These are phyloP conservation scores for Thymelicus acteon DNA, from an alignment of 2,888 invertebrate genomes.

Conservation along the genomic window DNA sequence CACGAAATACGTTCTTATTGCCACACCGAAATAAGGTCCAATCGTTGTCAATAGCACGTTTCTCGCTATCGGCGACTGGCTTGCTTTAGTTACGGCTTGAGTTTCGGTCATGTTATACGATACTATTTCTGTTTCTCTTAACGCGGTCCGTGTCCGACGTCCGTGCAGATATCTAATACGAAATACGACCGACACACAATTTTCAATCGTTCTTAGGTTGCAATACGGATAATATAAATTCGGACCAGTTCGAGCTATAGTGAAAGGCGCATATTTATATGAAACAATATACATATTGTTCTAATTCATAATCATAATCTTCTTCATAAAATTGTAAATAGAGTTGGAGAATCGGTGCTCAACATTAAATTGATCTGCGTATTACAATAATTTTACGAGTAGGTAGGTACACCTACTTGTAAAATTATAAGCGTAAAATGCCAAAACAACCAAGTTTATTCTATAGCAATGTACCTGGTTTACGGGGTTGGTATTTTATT, in stretches of 20 bases:
- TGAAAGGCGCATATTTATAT: slow-evolving; percentile 16
- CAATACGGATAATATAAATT: slow-evolving; percentile 7
- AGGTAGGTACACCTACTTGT: too few species aligned
- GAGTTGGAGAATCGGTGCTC: too few species aligned
- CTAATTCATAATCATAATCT: too few species aligned
- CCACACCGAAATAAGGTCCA: slow-evolving; percentile 14
- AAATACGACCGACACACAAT: slow-evolving; percentile 16
- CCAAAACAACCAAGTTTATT: too few species aligned
- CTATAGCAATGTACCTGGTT: too few species aligned
- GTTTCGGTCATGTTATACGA: slow-evolving; percentile 34
- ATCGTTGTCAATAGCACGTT: not conserved
- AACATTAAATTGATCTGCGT: too few species aligned
- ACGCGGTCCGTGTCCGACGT: slow-evolving; percentile 19
- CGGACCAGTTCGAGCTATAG: slow-evolving; percentile 4
- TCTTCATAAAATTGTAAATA: not conserved
- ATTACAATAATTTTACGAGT: too few species aligned
- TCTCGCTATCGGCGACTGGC: not conserved
- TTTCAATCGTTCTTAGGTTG: slow-evolving; percentile 18
- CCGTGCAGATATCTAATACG: slow-evolving; percentile 28
- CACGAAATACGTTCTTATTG: slow-evolving; percentile 24
- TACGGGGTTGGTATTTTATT: too few species aligned
- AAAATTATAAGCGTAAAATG: too few species aligned
- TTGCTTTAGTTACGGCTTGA: slow-evolving; percentile 22
- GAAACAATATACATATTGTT: not conserved
- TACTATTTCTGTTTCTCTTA: slow-evolving; percentile 27